These are phyloP conservation scores for Atherix ibis DNA, from an alignment of 2,888 invertebrate genomes.

Conservation along the genomic window DNA sequence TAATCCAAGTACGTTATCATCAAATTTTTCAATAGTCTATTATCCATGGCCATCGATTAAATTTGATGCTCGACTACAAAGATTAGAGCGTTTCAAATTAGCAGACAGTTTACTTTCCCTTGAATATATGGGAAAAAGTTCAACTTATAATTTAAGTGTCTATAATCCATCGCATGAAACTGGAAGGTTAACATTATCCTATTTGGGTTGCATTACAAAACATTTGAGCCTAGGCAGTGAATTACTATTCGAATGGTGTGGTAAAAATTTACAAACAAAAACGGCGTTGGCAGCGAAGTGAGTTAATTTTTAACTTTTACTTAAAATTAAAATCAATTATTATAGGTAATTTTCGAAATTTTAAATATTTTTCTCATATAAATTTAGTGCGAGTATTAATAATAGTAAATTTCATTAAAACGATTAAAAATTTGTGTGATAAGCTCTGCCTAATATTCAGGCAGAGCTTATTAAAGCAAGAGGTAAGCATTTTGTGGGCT, in stretches of 20 bases:
- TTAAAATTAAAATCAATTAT: neutral
- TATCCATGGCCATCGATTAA: conserved; percentile 18
- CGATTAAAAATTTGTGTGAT: too few relatives aligned
- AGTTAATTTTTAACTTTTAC: neutral
- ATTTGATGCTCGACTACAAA: conserved; percentile 21
- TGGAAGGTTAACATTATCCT: conserved; percentile 25
- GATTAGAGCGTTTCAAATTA: conserved; percentile 13
- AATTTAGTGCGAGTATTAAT: too few relatives aligned
- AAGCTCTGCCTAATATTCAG: too few relatives aligned
- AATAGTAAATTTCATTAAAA: too few relatives aligned
- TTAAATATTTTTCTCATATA: too few relatives aligned
- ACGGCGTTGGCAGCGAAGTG: conserved; percentile 22
- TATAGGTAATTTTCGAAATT: too few relatives aligned
- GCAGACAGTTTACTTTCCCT: conserved; percentile 19
- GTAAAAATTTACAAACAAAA: conserved; percentile 16
- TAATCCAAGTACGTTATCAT: conserved; percentile 26
- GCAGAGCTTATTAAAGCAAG: too few relatives aligned
- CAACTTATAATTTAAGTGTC: conserved; percentile 23
- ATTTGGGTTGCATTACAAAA: conserved; percentile 23
- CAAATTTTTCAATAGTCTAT: conserved; percentile 25
- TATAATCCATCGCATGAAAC: conserved; percentile 21
- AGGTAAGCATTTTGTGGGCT: too few relatives aligned
- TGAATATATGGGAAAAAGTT: conserved; percentile 19
- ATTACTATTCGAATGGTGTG: conserved; percentile 25
- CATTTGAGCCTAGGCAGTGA: conserved; percentile 26